Base-by-base conservation (phyloP, 2,797 vertebrate species). In the Sciaenops ocellatus region DNA sequence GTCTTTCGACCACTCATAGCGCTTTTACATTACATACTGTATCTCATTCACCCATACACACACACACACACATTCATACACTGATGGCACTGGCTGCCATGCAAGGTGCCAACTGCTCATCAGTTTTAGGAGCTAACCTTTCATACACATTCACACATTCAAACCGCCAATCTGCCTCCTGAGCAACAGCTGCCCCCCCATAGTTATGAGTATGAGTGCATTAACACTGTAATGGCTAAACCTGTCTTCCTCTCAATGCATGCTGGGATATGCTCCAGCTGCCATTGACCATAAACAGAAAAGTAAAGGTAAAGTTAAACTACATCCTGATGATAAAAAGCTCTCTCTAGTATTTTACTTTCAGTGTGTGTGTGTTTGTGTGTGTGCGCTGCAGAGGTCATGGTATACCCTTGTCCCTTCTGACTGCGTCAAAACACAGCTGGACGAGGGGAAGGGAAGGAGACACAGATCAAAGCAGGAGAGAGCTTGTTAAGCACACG, bases 361-460 rank as follows among this genome's bases (percentile, higher is more conserved):
- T 48, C 8, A 13, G 67, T 69, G 63, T 55, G 38, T 57, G 50
- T 70, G 59, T 46, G 51, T 57, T 44, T 52, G 55, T 56, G 55
- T 59, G 52, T 50, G 41, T 24, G 15, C 62, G 38, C 56, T 69
- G 68, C 78, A 60, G 67, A 78, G 57, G 52, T 34, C 46, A 26
- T 26, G 13, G 34, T 54, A 38, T 34, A 38, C 16, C 22, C 47
- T 48, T 6, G 64, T 34, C 28, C 47, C 20, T 80, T 28, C 54
- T 60, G 50, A 78, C 22, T 1, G 68, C 18, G 6, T 79, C 54
- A 78, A 16, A 47, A 34, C 50, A 65, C 61, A 66, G 68, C 54
- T 26, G 30, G 11, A 65, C 42, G 60, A 52, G 22, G 44, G 26
- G 34, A 38, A 38, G 0, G 10, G 69, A 51, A 56, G 4, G 26